Base-by-base conservation (phyloP, 2,888 invertebrate species). In the Dorcus parallelipipedus region DNA sequence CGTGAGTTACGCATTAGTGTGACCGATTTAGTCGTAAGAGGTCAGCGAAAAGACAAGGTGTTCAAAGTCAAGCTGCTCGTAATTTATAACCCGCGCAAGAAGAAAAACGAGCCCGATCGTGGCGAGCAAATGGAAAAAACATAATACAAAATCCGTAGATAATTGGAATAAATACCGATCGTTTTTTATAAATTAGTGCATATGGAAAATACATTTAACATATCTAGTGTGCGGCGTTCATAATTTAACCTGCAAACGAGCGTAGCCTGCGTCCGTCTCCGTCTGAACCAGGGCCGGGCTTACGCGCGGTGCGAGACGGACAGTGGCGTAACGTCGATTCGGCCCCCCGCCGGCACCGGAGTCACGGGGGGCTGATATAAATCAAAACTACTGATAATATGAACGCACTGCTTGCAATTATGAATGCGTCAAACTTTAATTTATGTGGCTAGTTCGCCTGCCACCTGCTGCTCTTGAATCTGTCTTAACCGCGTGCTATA, bases 391-490 rank as follows among this genome's bases (percentile, higher is more conserved):
- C 76, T 73, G 76, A 76, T 75, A 74, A 71, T 69, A 70, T 69
- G 73, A 72, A 72, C 69, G 69, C 69, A 70, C 70, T 71, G 72
- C 69, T 73, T 69, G 75, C 76, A 77, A 76, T 77, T 76, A 76
- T 72, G 70, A 71, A 72, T 73, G 73, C 74, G 76, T 77, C 76
- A 77, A 77, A 77, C 70, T 69, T 69, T 73, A 73, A 77, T 77
- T 77, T 77, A 76, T 76, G 70, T 67, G 70, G 68, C 71, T 70
- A 71, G 72, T 52, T 52, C 55, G 49, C 43, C 52, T 61, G 60
- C 64, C 62, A 64, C 67, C 69, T 58, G 64, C 59, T 57, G 62
- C 54, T 54, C 43, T 14, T 54, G 62, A 53, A 61, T 60, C 60
- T 56, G 57, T 60, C 60, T 60, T 58, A 49, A 59, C 52, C 45